phyloP scores from a whole-genome alignment of 1,140 invertebrate species.

The Rhopalosiphum maidis region DNA sequence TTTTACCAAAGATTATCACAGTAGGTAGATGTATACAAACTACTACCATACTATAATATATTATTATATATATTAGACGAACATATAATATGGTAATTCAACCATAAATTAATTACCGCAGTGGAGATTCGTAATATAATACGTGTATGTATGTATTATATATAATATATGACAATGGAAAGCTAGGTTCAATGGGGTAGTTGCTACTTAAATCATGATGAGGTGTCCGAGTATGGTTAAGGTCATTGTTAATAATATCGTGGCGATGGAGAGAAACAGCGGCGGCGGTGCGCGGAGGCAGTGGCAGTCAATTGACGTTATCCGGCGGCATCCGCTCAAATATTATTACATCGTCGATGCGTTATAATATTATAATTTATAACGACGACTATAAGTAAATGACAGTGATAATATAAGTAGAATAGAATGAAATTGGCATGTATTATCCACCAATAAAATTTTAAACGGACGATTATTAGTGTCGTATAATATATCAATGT shows the following conservation, averaged over 20 bases:
- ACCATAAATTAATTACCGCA: background rate
- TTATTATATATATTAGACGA: background rate
- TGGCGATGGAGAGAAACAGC: background rate
- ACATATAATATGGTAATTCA: conserved; percentile 11
- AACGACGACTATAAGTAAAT: conserved; percentile 19
- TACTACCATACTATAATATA: background rate
- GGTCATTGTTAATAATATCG: conserved; percentile 18
- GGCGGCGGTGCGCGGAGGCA: too few species aligned
- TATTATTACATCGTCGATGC: conserved; percentile 24
- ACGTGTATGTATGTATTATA: background rate
- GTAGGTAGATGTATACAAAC: background rate
- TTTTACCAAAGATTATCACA: conserved; percentile 38
- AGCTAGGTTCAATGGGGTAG: background rate
- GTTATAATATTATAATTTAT: background rate
- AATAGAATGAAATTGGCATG: conserved; percentile 35
- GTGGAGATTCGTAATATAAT: background rate
- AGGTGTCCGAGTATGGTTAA: background rate
- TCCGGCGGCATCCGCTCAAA: background rate
- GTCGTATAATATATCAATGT: conserved; percentile 1
- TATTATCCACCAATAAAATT: conserved; percentile 45
- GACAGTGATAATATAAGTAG: conserved; percentile 26
- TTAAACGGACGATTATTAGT: conserved; percentile 15
- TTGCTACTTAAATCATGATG: background rate
- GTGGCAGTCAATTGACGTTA: conserved; percentile 32
- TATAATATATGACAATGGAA: background rate